Base-by-base conservation (phyloP, 2,113 vertebrate species). In the Dolichallabes microphthalmus region DNA sequence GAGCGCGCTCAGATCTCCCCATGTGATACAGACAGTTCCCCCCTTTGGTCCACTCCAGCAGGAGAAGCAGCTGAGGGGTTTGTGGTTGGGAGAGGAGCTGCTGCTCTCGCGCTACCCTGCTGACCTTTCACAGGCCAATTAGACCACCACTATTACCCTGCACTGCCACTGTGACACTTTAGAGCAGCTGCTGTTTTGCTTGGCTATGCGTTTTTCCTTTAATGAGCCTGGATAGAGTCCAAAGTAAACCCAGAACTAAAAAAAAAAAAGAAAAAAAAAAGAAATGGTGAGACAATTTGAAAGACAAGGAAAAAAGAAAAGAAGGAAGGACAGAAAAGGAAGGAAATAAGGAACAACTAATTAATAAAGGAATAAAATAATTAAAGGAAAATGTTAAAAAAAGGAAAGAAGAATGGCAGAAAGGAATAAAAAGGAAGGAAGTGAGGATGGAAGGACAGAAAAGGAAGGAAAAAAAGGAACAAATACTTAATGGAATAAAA, bases 41-140 rank as follows among this genome's bases (percentile, higher is more conserved):
- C 27, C 25, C 19, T 27, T 60, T 25, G 7, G 60, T 76, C 82
- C 45, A 45, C 45, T 71, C 27, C 69, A 82, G 76, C 53, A 82
- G 74, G 58, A 39, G 60, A 82, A 57, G 32, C 85, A 57, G 81
- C 81, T n/a, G 22, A 66, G 82, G 73, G 87, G 77, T 83, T 80
- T 88, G 87, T 82, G 85, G 88, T 88, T 79, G 45, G 68, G 77
- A 71, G 82, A 76, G 63, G 73, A 32, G 52, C 83, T 77, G 30
- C 71, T 88, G 32, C n/a, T 88, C 57, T 60, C 64, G 27, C 58
- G 52, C 55, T 74, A 82, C 82, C 73, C 66, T 22, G 60, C 60
- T 90, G 89, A 90, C 89, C 89, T 90, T 88, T 90, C 61, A 69
- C n/a, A 71, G 83, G 52, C 89, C 85, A 90, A 90, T 90, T 90